Conservation (phyloP, 2,888 invertebrate species). For the Volucella bombylans region DNA sequence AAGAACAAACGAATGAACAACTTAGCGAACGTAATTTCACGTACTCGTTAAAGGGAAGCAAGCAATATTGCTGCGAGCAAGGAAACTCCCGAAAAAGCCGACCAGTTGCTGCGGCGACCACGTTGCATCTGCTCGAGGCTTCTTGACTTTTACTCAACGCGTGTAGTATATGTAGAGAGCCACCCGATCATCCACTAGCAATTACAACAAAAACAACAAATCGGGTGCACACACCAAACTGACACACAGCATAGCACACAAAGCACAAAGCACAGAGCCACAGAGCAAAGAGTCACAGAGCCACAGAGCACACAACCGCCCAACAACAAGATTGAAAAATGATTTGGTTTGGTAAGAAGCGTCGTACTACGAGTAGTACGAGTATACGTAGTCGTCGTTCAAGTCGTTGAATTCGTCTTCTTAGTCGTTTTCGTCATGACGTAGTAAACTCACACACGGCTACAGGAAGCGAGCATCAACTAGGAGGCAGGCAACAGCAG, state of each 20-base stretch:
- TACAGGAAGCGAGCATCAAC: conserved; percentile 62
- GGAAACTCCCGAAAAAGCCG: conserved; percentile 74
- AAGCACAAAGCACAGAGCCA: conserved; percentile 24
- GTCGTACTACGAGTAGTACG: conserved; percentile 8
- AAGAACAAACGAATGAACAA: neutral
- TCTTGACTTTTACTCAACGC: conserved; percentile 77
- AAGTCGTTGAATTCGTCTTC: conserved; percentile 4
- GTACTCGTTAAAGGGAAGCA: conserved; percentile 43
- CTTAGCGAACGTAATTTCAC: conserved; percentile 29
- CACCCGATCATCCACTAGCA: conserved; percentile 64
- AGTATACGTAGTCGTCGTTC: no score
- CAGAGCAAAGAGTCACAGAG: conserved; percentile 9
- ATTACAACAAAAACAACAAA: conserved; percentile 56
- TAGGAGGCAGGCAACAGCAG: conserved; percentile 37
- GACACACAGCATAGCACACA: conserved; percentile 47
- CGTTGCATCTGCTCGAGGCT: conserved; percentile 79
- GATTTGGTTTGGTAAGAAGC: conserved; percentile 70
- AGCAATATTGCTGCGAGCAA: conserved; percentile 62
- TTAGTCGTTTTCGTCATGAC: conserved; percentile 19
- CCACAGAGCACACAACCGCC: conserved; percentile 51
- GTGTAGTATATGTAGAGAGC: conserved; percentile 52
- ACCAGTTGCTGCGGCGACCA: conserved; percentile 79
- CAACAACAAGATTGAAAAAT: conserved; percentile 71
- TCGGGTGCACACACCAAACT: conserved; percentile 5
- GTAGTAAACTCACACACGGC: conserved; percentile 67